Conservation (phyloP, 2,888 invertebrate species). For the Ametastegia equiseti region DNA sequence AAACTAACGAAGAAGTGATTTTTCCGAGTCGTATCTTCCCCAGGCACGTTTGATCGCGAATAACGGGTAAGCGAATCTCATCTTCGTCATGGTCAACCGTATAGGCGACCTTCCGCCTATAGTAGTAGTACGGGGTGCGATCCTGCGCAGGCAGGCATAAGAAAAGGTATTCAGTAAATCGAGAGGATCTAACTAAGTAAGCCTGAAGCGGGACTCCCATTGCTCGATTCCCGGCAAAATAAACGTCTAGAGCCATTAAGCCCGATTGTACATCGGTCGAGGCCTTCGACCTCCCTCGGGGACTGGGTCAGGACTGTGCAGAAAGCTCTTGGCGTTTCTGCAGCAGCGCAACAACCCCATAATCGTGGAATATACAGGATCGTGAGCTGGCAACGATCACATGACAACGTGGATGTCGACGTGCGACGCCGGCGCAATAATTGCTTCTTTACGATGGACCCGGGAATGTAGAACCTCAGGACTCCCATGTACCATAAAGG, state of each 20-base stretch:
- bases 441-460: conserved; percentile 24
- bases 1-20: too few species aligned
- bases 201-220: not conserved
- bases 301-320: conserved; percentile 37
- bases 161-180: conserved; percentile 1
- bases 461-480: not conserved
- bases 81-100: conserved; percentile 29
- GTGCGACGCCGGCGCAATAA: conserved; percentile 34
- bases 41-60: conserved; percentile 5
- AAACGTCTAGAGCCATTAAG: conserved; percentile 28
- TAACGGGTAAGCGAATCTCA: conserved; percentile 31
- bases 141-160: not conserved
- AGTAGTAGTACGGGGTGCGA: conserved; percentile 15
- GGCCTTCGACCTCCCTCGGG: conserved; percentile 47
- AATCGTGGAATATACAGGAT: conserved; percentile 43
- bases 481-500: not conserved
- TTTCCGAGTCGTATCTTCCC: not conserved
- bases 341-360: conserved; percentile 23
- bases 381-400: conserved; percentile 43
- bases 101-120: conserved; percentile 21
- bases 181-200: not conserved
- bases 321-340: conserved; percentile 11
- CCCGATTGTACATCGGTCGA: conserved; percentile 9
- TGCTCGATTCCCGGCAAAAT: conserved; percentile 6
- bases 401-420: conserved; percentile 32